Base-by-base conservation (phyloP, 1,140 invertebrate genomes). In the Whitmania pigra region DNA sequence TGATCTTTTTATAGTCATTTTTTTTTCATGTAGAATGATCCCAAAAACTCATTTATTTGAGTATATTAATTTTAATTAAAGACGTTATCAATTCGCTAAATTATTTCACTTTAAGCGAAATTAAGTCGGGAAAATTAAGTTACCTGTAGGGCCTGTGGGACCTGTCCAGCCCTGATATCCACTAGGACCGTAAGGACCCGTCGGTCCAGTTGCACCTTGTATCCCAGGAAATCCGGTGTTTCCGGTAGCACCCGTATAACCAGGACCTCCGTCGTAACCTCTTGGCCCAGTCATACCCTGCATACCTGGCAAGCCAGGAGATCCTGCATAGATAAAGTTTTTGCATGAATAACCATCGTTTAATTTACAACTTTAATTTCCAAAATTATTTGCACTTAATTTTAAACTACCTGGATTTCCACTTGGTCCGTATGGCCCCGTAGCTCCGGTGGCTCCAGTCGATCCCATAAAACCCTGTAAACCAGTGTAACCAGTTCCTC, bases 361-460 rank as follows among this genome's bases (percentile, higher is more conserved):
- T 6, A 36, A 36, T 36, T 36, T 36, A 36, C 31, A 36, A 36
- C 31, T 49, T 49, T 11, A 49, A 49, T 49, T 49, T 49, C 13
- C 13, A 15, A 49, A 49, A 49, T 49, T 49, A 15, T 5, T 49
- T 49, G 9, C 13, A 3, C 15, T 49, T 6, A 0, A 49, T 49
- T 49, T 49, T 49, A 49, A 17, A 15, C 43, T 68, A 68, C 69
- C 69, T 70, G 40, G 31, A 27, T 17, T 25, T 22, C 69, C 69
- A 4, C 11, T 54, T 0, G 15, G 6, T 53, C 69, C 69, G 7
- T 15, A 20, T 70, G 43, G 17, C 5, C 69, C 69, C 3, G 69
- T 70, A 25, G n/a, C 31, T 49, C 69, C 69, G 20, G 69, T 70
- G 17, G 29, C 40, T 1, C 69, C 69, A 18, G 69, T 53, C n/a